Conservation (phyloP, 1,140 invertebrate genomes). For the Penaeus japonicus region DNA sequence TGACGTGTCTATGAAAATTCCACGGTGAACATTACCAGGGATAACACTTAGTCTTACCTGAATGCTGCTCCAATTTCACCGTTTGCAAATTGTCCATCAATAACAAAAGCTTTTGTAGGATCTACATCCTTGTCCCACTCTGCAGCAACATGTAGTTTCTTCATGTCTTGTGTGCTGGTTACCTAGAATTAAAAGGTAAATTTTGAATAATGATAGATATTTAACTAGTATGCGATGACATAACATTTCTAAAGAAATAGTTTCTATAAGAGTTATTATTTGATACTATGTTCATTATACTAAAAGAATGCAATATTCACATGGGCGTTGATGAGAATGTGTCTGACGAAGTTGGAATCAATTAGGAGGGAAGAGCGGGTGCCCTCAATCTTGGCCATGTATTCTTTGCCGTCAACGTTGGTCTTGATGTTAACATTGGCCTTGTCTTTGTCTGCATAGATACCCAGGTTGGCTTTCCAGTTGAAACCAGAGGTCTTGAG, state of each 20-base stretch:
- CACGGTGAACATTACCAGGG: too few species aligned
- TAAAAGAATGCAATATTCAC: neutral
- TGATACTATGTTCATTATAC: neutral
- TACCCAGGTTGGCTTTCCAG: neutral
- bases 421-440: neutral
- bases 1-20: too few species aligned
- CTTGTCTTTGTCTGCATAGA: constrained; percentile 6
- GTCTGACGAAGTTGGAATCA: constrained; percentile 26
- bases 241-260: too few species aligned
- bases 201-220: neutral
- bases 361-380: constrained; percentile 3
- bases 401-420: neutral
- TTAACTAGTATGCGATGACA: neutral
- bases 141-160: constrained; percentile 13
- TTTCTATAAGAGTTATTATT: neutral
- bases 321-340: constrained; percentile 18
- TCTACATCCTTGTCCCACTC: constrained; percentile 39
- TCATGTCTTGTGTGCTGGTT: neutral
- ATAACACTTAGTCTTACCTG: neutral
- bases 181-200: neutral
- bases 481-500: neutral
- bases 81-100: constrained; percentile 19
- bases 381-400: constrained; percentile 2
- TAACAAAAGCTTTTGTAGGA: constrained; percentile 16
- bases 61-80: neutral